Evolutionary conservation across 2,797 vertebrate species (phyloP).

Genomic region (Odontamblyopus rebecca): DNA sequence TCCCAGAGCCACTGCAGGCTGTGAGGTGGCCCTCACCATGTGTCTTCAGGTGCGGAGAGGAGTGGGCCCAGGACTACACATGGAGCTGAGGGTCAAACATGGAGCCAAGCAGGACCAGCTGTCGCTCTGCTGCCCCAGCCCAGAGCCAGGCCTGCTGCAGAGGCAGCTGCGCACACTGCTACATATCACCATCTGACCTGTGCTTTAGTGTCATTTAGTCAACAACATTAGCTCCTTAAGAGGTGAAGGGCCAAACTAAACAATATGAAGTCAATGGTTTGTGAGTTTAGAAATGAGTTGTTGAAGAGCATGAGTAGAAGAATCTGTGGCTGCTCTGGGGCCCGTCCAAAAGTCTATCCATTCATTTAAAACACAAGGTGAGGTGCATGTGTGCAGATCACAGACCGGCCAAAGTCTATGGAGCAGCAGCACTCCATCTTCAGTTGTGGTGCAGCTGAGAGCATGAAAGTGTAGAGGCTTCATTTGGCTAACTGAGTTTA

Average conservation of each 20-base stretch:
- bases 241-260: neutral
- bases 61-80: conserved; percentile 68
- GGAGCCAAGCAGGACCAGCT: conserved; percentile 82
- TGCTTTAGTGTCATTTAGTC: conserved; percentile 43
- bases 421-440: conserved; percentile 75
- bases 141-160: conserved; percentile 63
- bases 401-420: conserved; percentile 49
- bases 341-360: conserved; percentile 57
- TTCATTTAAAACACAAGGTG: conserved; percentile 55
- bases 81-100: conserved; percentile 81
- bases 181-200: conserved; percentile 58
- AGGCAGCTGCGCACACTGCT: conserved; percentile 73
- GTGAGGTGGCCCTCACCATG: conserved; percentile 75
- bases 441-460: conserved; percentile 70
- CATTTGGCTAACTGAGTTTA: conserved; percentile 78
- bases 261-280: conserved; percentile 4
- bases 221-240: conserved; percentile 34
- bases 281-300: conserved; percentile 37
- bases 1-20: conserved; percentile 62
- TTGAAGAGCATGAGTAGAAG: conserved; percentile 33
- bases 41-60: conserved; percentile 75
- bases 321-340: conserved; percentile 44
- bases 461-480: conserved; percentile 79
- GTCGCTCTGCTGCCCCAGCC: conserved; percentile 73
- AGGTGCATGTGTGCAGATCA: conserved; percentile 59